These are phyloP conservation scores for Toxotes jaculatrix DNA, from an alignment of 2,113 vertebrate genomes.

Conservation along the genomic window DNA sequence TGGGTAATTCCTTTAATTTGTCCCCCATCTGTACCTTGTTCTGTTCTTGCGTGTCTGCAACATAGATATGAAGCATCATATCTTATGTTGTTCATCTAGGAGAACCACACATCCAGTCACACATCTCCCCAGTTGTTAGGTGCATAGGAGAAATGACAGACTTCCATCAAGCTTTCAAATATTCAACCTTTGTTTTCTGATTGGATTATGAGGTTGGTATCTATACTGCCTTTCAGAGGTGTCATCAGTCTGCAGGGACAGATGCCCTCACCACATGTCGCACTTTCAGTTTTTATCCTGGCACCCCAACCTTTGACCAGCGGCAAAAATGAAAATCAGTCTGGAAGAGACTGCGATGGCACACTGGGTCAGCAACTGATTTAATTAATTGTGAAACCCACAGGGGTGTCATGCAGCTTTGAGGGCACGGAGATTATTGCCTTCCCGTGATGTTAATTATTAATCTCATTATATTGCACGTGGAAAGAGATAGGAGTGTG, in stretches of 20 bases:
- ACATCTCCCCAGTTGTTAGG: neutral
- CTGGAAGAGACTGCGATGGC: slow-evolving; percentile 55
- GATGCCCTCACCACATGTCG: slow-evolving; percentile 62
- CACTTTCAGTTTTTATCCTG: slow-evolving; percentile 46
- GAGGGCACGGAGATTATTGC: slow-evolving; percentile 66
- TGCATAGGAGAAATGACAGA: neutral
- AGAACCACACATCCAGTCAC: neutral
- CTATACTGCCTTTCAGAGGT: slow-evolving; percentile 20
- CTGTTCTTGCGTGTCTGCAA: neutral
- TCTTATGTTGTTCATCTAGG: neutral
- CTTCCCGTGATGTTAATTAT: slow-evolving; percentile 71
- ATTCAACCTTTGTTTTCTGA: slow-evolving; percentile 3
- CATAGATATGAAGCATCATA: neutral
- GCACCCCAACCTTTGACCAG: slow-evolving; percentile 50
- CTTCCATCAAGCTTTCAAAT: neutral
- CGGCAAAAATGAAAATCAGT: slow-evolving; percentile 52
- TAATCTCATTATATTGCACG: slow-evolving; percentile 64
- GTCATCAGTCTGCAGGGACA: slow-evolving; percentile 56
- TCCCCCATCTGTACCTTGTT: neutral
- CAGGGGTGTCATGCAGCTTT: slow-evolving; percentile 63
- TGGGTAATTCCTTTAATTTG: neutral
- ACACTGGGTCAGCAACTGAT: slow-evolving; percentile 68
- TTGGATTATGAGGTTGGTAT: neutral
- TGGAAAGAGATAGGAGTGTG: slow-evolving; percentile 6
- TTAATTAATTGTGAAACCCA: slow-evolving; percentile 73